Percentiles rank a stretch among this genome's conserved stretches.
Conservation (phyloP, 2,797 vertebrate species). For the Periparus ater region DNA sequence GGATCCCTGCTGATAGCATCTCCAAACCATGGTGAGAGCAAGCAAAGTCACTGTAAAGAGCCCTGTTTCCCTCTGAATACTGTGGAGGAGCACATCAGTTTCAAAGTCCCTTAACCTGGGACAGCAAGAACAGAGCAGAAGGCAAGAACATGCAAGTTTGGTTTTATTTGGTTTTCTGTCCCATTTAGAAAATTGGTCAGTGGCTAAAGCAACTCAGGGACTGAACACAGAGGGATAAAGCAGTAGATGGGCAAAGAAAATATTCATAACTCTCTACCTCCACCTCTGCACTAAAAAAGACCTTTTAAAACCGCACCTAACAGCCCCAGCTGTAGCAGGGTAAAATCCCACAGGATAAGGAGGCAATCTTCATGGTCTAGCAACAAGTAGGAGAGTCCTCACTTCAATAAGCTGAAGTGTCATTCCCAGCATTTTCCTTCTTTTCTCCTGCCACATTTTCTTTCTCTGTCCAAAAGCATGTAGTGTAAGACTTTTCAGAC, state of each 20-base stretch:
- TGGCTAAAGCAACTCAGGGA: background rate
- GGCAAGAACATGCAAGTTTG: background rate
- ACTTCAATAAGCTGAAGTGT: background rate
- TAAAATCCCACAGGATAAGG: background rate
- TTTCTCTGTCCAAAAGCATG: background rate
- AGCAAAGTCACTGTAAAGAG: background rate
- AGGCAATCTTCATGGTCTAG: background rate
- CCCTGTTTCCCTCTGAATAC: background rate
- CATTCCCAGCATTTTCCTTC: background rate
- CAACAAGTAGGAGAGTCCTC: background rate
- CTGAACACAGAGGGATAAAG: background rate
- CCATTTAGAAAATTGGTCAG: background rate
- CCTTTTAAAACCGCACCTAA: background rate
- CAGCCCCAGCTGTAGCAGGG: background rate
- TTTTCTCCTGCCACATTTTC: background rate
- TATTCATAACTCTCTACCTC: background rate
- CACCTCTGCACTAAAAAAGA: background rate
- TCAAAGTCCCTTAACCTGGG: background rate
- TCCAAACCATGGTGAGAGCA: background rate
- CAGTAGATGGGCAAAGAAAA: background rate
- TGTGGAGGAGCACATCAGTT: background rate
- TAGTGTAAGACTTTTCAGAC: background rate
- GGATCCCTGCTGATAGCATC: background rate
- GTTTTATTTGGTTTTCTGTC: background rate
- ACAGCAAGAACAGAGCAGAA: background rate